These are phyloP conservation scores for Chaetura pelagica DNA, from an alignment of 2,113 vertebrate genomes.

Conservation along the genomic window DNA sequence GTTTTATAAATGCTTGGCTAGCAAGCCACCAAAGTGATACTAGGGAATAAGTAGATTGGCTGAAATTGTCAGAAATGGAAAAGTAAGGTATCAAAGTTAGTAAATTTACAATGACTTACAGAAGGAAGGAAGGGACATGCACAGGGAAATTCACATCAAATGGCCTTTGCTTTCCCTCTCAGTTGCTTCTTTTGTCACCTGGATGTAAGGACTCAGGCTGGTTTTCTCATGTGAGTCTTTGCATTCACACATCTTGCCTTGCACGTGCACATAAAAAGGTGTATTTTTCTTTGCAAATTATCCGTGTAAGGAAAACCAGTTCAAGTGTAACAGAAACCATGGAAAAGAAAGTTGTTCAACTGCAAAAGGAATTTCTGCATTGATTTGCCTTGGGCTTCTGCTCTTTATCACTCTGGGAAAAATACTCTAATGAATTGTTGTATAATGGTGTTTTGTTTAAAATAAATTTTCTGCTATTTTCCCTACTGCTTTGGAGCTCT, in stretches of 20 bases:
- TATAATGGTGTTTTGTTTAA: background rate
- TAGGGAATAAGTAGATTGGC: background rate
- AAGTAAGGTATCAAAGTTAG: background rate
- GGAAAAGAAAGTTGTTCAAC: background rate
- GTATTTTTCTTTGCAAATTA: conserved; percentile 20
- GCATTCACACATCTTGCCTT: background rate
- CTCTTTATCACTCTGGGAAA: background rate
- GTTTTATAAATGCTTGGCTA: background rate
- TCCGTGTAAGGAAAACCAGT: background rate
- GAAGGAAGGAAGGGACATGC: background rate
- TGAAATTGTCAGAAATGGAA: background rate
- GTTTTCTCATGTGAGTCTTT: background rate
- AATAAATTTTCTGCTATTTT: background rate
- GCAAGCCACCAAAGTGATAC: background rate
- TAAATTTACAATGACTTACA: background rate
- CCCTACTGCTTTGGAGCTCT: background rate
- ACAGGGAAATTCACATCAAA: background rate
- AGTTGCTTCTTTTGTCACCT: background rate
- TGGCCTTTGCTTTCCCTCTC: background rate
- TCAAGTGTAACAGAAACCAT: background rate
- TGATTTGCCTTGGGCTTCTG: background rate
- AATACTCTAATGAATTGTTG: background rate
- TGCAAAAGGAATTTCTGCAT: background rate
- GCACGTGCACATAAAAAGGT: background rate
- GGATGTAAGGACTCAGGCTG: background rate